Percentiles rank a stretch among this genome's conserved stretches.
phyloP scores from a whole-genome alignment of 30 jellyfish, hydroid and myxozoan species.

The Chironex yamaguchii region DNA sequence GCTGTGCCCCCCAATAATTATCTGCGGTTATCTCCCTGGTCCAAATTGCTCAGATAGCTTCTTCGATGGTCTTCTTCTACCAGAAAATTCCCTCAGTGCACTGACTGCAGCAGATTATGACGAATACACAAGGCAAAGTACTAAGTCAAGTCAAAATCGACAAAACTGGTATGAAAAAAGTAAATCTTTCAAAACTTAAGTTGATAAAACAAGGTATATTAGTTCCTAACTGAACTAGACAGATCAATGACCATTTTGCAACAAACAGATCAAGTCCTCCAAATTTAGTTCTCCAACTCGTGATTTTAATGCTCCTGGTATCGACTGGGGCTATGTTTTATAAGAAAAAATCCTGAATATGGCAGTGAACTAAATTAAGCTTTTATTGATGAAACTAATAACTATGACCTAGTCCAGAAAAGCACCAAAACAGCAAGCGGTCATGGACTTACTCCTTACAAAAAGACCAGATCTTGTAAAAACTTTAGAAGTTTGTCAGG shows the following conservation, averaged over 20 bases:
- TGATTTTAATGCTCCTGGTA: conserved; percentile 44
- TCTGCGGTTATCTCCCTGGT: too few relatives aligned
- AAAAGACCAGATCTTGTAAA: conserved; percentile 32
- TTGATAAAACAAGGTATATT: conserved; percentile 12
- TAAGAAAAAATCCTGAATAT: conserved; percentile 46
- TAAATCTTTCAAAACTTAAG: conserved; percentile 1
- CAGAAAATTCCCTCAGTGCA: conserved; percentile 13
- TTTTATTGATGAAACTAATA: conserved; percentile 3
- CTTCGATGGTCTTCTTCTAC: conserved; percentile 1
- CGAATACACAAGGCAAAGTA: conserved; percentile 7
- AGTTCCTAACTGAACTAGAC: conserved; percentile 30
- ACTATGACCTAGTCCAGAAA: conserved; percentile 21
- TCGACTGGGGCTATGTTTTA: conserved; percentile 14
- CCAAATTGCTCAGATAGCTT: conserved; percentile 13
- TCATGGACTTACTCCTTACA: conserved; percentile 25
- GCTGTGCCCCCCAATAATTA: too few relatives aligned
- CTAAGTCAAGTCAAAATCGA: conserved; percentile 14
- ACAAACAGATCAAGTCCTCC: conserved; percentile 35
- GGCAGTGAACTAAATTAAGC: conserved; percentile 25
- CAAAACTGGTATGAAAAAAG: conserved; percentile 1
- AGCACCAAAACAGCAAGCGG: conserved; percentile 13
- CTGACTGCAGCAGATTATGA: conserved; percentile 4
- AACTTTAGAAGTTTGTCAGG: not conserved
- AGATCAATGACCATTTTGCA: conserved; percentile 9
- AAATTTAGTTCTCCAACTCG: conserved; percentile 35